Evolutionary conservation across 1,140 invertebrate species (phyloP).

Genomic region (Centruroides vittatus): DNA sequence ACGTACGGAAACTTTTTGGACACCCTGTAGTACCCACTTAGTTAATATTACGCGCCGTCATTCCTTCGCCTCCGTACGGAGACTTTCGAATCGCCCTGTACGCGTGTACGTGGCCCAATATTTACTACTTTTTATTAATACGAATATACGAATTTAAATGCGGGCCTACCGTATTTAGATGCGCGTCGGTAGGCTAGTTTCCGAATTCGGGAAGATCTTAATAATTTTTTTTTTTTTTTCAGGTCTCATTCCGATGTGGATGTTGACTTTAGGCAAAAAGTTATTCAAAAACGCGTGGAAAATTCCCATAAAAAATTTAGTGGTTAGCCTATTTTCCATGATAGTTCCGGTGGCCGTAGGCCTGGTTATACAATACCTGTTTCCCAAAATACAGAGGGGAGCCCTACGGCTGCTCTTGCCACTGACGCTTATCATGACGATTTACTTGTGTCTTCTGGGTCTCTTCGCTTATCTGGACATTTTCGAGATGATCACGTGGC

Average conservation of each 20-base stretch:
- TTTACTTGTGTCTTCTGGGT: slow-evolving; percentile 24
- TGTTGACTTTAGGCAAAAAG: slow-evolving; percentile 32
- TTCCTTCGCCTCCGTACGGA: too few relatives aligned
- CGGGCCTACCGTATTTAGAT: too few relatives aligned
- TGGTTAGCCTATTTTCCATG: slow-evolving; percentile 26
- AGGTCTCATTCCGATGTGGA: slow-evolving; percentile 38
- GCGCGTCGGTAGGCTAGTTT: too few relatives aligned
- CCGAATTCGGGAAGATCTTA: too few relatives aligned
- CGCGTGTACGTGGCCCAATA: too few relatives aligned
- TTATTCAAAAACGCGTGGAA: slow-evolving; percentile 19
- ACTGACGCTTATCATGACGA: slow-evolving; percentile 20
- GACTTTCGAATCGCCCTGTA: too few relatives aligned
- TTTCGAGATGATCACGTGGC: slow-evolving; percentile 31
- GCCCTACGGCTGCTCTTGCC: slow-evolving; percentile 21
- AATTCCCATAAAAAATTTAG: slow-evolving; percentile 32
- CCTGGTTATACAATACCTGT: slow-evolving; percentile 20
- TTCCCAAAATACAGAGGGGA: slow-evolving; percentile 18
- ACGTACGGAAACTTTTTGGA: too few relatives aligned
- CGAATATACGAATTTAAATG: too few relatives aligned
- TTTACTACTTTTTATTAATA: too few relatives aligned
- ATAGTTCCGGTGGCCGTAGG: slow-evolving; percentile 33
- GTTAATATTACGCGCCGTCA: too few relatives aligned
- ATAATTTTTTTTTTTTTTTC: slow-evolving; percentile 14
- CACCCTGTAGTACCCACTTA: too few relatives aligned
- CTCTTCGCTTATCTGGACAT: slow-evolving; percentile 33